These are phyloP conservation scores for Apotomis turbidana DNA, from an alignment of 2,888 invertebrate genomes.

Conservation along the genomic window DNA sequence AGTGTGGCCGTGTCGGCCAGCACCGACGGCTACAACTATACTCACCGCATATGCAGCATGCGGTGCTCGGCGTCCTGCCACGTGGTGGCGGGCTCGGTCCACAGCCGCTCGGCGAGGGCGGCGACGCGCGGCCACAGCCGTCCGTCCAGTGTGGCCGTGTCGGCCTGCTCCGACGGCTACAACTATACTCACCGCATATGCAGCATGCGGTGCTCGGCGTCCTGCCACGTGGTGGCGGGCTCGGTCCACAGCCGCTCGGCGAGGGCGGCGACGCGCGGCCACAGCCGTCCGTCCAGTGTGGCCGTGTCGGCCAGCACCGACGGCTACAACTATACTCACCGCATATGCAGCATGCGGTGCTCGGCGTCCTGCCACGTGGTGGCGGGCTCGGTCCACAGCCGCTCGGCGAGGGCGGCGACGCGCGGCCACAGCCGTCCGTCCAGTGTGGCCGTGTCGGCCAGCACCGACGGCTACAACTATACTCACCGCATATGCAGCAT, in stretches of 20 bases:
- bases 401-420: constrained; percentile 92
- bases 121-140: constrained; percentile 82
- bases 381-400: constrained; percentile 91
- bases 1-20: constrained; percentile 85
- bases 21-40: too few relatives aligned
- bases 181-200: constrained; percentile 72
- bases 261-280: constrained; percentile 93
- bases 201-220: constrained; percentile 89
- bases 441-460: constrained; percentile 54
- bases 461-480: constrained; percentile 87
- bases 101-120: constrained; percentile 92
- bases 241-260: constrained; percentile 94
- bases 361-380: constrained; percentile 88
- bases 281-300: constrained; percentile 88
- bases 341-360: constrained; percentile 86
- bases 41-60: constrained; percentile 84
- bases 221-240: constrained; percentile 85
- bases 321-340: constrained; percentile 51
- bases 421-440: constrained; percentile 59
- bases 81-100: constrained; percentile 88
- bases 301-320: constrained; percentile 82
- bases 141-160: too few relatives aligned
- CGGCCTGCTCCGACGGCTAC: neutral
- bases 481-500: constrained; percentile 84
- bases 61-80: constrained; percentile 90